Conservation (phyloP, 2,797 vertebrate species). For the Morus bassanus region DNA sequence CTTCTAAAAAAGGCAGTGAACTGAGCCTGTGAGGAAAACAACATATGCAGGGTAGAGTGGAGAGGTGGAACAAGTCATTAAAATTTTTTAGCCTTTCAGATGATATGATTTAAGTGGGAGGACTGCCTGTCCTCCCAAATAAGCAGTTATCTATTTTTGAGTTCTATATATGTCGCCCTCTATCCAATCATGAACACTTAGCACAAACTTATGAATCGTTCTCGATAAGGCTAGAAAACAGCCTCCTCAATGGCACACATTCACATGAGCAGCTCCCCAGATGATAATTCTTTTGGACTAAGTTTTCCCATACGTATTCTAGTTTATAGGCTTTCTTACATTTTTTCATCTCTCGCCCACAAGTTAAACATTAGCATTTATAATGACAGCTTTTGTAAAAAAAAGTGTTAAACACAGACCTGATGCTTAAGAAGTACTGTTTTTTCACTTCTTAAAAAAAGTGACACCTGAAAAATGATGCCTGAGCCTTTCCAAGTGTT, state of each 20-base stretch:
- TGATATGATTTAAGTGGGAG: conserved; percentile 56
- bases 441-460: not conserved
- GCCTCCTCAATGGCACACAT: not conserved
- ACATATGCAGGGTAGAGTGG: conserved; percentile 46
- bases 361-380: conserved; percentile 31
- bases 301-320: not conserved
- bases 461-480: not conserved
- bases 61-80: conserved; percentile 62
- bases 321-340: not conserved
- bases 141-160: conserved; percentile 52
- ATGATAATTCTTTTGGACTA: not conserved
- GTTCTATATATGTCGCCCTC: conserved; percentile 35
- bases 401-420: not conserved
- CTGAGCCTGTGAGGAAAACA: conserved; percentile 40
- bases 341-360: not conserved
- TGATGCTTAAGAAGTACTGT: not conserved
- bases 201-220: conserved; percentile 42
- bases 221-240: not conserved
- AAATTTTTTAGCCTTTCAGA: conserved; percentile 50
- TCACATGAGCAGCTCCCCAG: not conserved
- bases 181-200: conserved; percentile 44
- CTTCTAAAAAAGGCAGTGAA: conserved; percentile 48
- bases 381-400: not conserved
- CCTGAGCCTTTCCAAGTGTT: not conserved
- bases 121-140: conserved; percentile 60